Evolutionary conservation across 2,797 vertebrate species (phyloP).

Genomic region (Petrocephalus schoutedeni): DNA sequence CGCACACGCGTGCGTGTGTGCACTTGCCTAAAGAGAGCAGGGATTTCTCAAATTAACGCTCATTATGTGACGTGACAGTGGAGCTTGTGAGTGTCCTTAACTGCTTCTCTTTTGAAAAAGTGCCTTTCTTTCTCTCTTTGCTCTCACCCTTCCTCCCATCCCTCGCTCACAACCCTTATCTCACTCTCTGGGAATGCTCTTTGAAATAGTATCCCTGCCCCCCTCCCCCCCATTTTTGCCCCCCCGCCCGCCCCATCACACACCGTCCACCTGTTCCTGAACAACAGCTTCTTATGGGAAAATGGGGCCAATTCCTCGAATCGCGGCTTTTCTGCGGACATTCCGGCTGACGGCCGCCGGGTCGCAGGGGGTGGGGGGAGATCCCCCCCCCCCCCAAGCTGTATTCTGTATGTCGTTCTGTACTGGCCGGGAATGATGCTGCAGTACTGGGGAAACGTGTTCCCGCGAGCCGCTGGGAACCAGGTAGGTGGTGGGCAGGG

Average conservation of each 20-base stretch:
- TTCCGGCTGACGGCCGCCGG: neutral
- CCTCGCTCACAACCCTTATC: neutral
- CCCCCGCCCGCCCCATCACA: neutral
- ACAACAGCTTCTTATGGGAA: neutral
- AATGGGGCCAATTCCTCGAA: neutral
- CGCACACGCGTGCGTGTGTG: neutral
- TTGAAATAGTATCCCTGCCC: neutral
- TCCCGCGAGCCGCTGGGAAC: neutral
- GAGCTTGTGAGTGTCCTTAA: neutral
- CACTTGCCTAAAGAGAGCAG: neutral
- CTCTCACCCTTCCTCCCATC: neutral
- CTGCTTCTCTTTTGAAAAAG: neutral
- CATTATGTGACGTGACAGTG: neutral
- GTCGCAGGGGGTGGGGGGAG: neutral
- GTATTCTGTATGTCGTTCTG: neutral
- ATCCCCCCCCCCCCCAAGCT: neutral
- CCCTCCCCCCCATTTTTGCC: too few species aligned
- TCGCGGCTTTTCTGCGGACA: neutral
- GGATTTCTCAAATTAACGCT: neutral
- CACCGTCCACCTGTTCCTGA: neutral
- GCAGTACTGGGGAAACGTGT: neutral
- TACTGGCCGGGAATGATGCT: neutral
- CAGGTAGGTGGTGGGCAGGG: slow-evolving; percentile 2
- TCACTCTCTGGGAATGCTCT: slow-evolving; percentile 12
- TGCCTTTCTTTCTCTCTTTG: neutral